Conservation (phyloP, 2,888 invertebrate species). For the Cerceris rybyensis region DNA sequence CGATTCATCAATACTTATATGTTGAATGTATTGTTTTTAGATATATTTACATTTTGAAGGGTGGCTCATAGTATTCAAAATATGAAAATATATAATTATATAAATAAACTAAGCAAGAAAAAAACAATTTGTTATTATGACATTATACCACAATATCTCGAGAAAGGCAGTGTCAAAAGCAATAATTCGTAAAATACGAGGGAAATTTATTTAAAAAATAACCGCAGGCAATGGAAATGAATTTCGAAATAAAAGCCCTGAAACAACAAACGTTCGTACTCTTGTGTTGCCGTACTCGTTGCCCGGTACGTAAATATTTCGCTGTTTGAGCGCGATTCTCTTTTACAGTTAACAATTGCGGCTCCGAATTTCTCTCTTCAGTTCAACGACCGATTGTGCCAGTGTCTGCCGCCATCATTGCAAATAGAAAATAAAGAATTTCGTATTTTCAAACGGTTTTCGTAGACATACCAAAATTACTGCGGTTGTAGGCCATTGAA, state of each 20-base stretch:
- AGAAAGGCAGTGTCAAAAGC: conserved; percentile 5
- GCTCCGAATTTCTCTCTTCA: conserved; percentile 12
- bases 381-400: not conserved
- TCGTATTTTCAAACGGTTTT: no score
- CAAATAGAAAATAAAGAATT: no score
- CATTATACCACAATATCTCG: not conserved
- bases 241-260: conserved; percentile 58
- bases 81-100: no score
- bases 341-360: conserved; percentile 46
- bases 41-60: no score
- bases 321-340: conserved; percentile 42
- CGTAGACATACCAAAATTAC: no score
- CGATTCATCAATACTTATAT: no score
- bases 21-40: no score
- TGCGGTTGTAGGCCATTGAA: no score
- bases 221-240: conserved; percentile 62
- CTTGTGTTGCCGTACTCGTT: conserved; percentile 23
- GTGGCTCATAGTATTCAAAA: no score
- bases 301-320: conserved; percentile 58
- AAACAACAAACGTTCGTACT: conserved; percentile 51
- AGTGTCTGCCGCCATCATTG: no score
- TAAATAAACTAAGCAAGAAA: not conserved
- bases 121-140: not conserved
- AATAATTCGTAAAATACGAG: conserved; percentile 16
- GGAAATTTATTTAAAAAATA: conserved; percentile 41